phyloP scores from a whole-genome alignment of 92 coral and sea anemone genomes.

The Zoanthus solanderi region DNA sequence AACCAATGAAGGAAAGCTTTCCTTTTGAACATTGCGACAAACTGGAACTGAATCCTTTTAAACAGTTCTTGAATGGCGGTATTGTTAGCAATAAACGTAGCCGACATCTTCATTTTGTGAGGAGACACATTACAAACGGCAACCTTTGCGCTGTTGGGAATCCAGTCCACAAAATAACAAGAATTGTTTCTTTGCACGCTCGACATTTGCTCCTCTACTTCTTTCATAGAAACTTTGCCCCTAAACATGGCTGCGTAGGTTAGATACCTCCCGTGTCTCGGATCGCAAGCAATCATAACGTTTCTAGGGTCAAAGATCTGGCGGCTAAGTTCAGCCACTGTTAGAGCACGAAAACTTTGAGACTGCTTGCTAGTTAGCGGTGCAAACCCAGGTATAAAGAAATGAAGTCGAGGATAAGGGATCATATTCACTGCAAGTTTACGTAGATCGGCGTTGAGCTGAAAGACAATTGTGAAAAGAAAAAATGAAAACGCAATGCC shows the following conservation, averaged over 20 bases:
- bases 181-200: slow-evolving; percentile 99
- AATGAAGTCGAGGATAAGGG: slow-evolving; percentile 98
- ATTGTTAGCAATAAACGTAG: slow-evolving; percentile 99
- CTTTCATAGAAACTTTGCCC: slow-evolving; percentile 99
- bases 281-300: slow-evolving; percentile 99
- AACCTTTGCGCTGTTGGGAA: too few relatives aligned
- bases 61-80: slow-evolving; percentile 99
- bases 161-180: slow-evolving; percentile 44
- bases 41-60: slow-evolving; percentile 98
- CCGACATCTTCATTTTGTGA: slow-evolving; percentile 95
- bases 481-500: too few relatives aligned
- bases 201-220: slow-evolving; percentile 98
- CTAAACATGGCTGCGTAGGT: slow-evolving; percentile 99
- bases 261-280: slow-evolving; percentile 98
- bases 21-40: slow-evolving; percentile 98
- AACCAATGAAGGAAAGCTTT: slow-evolving; percentile 99
- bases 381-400: slow-evolving; percentile 99
- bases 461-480: neutral
- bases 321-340: slow-evolving; percentile 98
- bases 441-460: slow-evolving; percentile 95
- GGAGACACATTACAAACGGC: slow-evolving; percentile 96
- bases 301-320: slow-evolving; percentile 99
- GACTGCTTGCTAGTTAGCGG: slow-evolving; percentile 97
- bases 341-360: slow-evolving; percentile 94
- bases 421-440: slow-evolving; percentile 99